Conservation (phyloP, 1,140 invertebrate species). For the Drosophila repletoides region DNA sequence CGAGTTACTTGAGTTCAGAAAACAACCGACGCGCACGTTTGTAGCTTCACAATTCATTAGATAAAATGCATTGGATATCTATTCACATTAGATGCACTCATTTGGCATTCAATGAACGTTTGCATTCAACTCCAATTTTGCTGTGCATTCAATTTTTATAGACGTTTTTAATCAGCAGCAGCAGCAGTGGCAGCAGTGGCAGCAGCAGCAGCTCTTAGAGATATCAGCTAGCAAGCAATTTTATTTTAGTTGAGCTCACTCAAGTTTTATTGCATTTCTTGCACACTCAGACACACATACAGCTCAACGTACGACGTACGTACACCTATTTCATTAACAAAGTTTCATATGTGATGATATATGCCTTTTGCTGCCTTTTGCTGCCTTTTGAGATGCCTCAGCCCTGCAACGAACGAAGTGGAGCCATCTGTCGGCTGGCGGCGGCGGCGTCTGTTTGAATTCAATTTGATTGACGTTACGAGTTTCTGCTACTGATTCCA, state of each 20-base stretch:
- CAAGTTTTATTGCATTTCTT: conserved; percentile 74
- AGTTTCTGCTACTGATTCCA: conserved; percentile 80
- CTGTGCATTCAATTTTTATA: conserved; percentile 72
- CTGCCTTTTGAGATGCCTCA: not conserved
- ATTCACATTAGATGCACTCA: conserved; percentile 64
- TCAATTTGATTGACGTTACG: conserved; percentile 81
- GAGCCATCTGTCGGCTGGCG: too few species aligned
- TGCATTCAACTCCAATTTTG: conserved; percentile 72
- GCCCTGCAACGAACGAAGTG: not conserved
- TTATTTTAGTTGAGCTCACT: conserved; percentile 61
- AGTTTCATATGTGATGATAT: conserved; percentile 76
- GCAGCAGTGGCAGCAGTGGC: conserved; percentile 17
- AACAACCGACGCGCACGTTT: not conserved
- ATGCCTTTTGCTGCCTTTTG: conserved; percentile 47
- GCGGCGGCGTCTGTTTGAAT: conserved; percentile 63
- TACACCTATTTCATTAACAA: conserved; percentile 78
- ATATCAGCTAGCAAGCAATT: conserved; percentile 34
- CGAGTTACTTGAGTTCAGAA: not conserved
- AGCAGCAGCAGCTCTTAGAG: not conserved
- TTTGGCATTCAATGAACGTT: conserved; percentile 67
- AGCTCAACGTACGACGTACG: too few species aligned
- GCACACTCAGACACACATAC: conserved; percentile 1
- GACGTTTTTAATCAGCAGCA: conserved; percentile 77
- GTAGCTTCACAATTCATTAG: conserved; percentile 24
- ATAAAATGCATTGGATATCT: conserved; percentile 57